Evolutionary conservation across 2,888 invertebrate genomes (phyloP), one percentile per base, ranked within the genome.

Genomic region (Microplitis deprimator): DNA sequence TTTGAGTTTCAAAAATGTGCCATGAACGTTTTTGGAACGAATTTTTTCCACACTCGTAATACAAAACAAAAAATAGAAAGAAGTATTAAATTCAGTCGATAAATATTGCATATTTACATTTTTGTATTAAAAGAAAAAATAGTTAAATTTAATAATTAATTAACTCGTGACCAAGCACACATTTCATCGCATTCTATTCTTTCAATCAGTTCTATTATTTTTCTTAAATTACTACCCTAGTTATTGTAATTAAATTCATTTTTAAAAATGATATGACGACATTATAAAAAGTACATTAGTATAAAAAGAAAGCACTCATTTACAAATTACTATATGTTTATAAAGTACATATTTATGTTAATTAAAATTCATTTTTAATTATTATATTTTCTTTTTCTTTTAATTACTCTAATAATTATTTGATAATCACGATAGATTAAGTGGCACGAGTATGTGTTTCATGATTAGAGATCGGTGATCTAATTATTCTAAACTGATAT

Each of bases 81-180:
- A 59, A 71, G 39, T 17, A 61, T 59, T 71, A 71, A 71, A 38
- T 62, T 71, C 71, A 71, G 71, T 71, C 71, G 38, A 16, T 16
- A 39, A 40, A n/a, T 62, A 62, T n/a, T 71, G 62, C 62, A 20
- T 71, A 62, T 71, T 62, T 71, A 60, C 40, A 62, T 5, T 8
- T 6, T 29, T 71, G 17, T 16, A 7, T 16, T 17, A 39, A 38
- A n/a, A n/a, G 70, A 60, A 70, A 70, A 60, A 70, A 70, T 20
- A 6, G 1, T 8, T 13, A 29, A 29, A 8, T 59, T 6, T 6
- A 62, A 16, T 62, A 61, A 71, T 62, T 16, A 61, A 71, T 17
- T 59, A 59, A 59, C 71, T 13, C 6, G 13, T 29, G 29, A 16
- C 8, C 10, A 39, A 38, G 40, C n/a, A 61, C 16, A n/a, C 60